Evolutionary conservation across 2,797 vertebrate species (phyloP).

Genomic region (Smutsia temminckii): DNA sequence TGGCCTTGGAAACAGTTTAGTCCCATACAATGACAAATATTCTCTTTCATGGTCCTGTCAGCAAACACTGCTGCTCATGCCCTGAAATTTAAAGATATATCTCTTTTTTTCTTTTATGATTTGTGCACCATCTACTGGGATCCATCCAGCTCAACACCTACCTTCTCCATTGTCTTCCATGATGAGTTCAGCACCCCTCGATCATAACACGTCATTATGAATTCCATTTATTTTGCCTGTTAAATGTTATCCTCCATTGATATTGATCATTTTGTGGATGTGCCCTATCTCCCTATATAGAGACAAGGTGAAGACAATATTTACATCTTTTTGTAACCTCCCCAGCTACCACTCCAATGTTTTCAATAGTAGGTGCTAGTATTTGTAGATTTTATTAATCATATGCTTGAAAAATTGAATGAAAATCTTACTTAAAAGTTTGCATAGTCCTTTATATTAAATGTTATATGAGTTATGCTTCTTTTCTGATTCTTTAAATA

Average conservation of each 20-base stretch:
- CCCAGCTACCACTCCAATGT: background rate
- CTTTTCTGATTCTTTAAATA: background rate
- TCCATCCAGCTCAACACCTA: background rate
- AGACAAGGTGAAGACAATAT: background rate
- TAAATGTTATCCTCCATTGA: background rate
- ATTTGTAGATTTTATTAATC: conserved; percentile 39
- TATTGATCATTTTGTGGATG: conserved; percentile 3
- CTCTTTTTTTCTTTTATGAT: conserved; percentile 6
- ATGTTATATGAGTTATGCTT: background rate
- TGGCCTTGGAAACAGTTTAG: conserved; percentile 64
- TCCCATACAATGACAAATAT: conserved; percentile 36
- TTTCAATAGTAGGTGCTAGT: background rate
- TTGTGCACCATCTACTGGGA: background rate
- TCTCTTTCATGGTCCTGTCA: conserved; percentile 60
- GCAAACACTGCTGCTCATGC: background rate
- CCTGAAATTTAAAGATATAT: conserved; percentile 25
- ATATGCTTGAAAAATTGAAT: background rate
- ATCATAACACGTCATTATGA: background rate
- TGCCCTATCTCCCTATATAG: background rate
- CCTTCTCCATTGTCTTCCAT: background rate
- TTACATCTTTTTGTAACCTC: background rate
- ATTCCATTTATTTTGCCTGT: background rate
- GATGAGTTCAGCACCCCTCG: background rate
- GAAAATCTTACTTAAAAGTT: conserved; percentile 11
- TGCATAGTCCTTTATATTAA: background rate